Base-by-base conservation (phyloP, 2,113 vertebrate genomes). In the Apistogramma diplotaenia region DNA sequence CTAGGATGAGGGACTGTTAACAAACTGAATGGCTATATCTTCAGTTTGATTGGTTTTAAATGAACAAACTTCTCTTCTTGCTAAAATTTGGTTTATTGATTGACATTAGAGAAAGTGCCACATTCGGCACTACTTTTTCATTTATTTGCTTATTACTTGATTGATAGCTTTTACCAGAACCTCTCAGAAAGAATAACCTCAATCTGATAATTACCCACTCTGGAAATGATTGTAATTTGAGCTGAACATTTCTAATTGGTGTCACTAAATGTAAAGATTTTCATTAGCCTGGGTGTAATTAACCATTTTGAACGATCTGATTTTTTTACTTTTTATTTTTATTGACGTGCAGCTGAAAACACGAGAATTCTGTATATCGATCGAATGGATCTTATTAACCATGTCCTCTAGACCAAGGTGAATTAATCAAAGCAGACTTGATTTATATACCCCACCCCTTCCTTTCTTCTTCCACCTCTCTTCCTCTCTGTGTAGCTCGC, bases 381-480 rank as follows among this genome's bases (percentile, higher is more conserved):
- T 49, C 86, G 88, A 90, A 93, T 94, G 84, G 91, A 94, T 94
- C 92, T 92, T 92, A 92, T 92, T 94, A 93, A 87, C 87, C 86
- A 71, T 74, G 91, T 95, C 92, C 90, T 91, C 89, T 43, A 87
- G 89, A 91, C 86, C 85, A 88, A 93, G 90, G 92, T 92, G 92
- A 95, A 93, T 94, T 93, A 90, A 95, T 95, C 91, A 91, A 92
- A 92, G 84, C 78, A 74, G 91, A 91, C 93, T 92, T 86, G 92
- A 89, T 90, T 90, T 93, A 90, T 91, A 79, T 43, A 83, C 67
- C 86, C 81, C 84, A 35, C 89, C 88, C 87, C 58, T 85, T 86
- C 82, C 78, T 74, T 78, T 90, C 71, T 89, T 75, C 80, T 67
- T 84, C 79, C 51, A 76, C 74, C 76, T 71, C 35, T 33, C 75